These are phyloP conservation scores for Taurulus bubalis DNA, from an alignment of 2,113 vertebrate species.

Conservation along the genomic window DNA sequence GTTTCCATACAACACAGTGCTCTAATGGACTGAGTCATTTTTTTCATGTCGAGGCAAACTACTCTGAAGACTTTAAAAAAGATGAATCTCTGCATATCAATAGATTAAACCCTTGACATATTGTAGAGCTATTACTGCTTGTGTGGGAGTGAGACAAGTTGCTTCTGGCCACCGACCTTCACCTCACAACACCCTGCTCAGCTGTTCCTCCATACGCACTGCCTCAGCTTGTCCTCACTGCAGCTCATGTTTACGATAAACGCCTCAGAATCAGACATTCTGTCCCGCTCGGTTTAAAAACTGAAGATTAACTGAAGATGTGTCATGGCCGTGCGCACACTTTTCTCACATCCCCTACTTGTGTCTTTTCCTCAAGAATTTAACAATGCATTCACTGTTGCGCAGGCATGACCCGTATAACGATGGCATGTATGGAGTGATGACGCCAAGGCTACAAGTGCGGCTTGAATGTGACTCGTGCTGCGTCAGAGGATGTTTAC, in stretches of 20 bases:
- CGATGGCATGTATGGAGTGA: constrained; percentile 14
- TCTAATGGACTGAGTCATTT: background rate
- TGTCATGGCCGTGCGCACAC: background rate
- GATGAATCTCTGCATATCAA: background rate
- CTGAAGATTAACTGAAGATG: background rate
- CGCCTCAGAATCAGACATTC: constrained; percentile 21
- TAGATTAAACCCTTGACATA: background rate
- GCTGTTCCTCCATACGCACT: constrained; percentile 20
- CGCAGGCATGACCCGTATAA: background rate
- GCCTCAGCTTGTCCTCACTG: constrained; percentile 10
- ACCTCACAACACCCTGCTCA: constrained; percentile 43
- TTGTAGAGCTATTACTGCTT: background rate
- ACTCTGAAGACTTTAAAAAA: background rate
- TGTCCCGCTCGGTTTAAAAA: background rate
- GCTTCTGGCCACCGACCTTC: constrained; percentile 37
- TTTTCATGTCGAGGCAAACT: background rate
- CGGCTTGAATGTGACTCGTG: constrained; percentile 25
- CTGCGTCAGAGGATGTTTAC: constrained; percentile 75
- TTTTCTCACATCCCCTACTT: background rate
- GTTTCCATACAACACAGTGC: background rate
- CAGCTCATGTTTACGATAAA: constrained; percentile 30
- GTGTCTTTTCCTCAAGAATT: background rate
- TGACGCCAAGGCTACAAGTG: constrained; percentile 38
- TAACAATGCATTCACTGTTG: constrained; percentile 42
- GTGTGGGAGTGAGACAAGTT: constrained; percentile 44